Evolutionary conservation across 2,113 vertebrate species (phyloP).

Genomic region (Sisor rabdophorus): DNA sequence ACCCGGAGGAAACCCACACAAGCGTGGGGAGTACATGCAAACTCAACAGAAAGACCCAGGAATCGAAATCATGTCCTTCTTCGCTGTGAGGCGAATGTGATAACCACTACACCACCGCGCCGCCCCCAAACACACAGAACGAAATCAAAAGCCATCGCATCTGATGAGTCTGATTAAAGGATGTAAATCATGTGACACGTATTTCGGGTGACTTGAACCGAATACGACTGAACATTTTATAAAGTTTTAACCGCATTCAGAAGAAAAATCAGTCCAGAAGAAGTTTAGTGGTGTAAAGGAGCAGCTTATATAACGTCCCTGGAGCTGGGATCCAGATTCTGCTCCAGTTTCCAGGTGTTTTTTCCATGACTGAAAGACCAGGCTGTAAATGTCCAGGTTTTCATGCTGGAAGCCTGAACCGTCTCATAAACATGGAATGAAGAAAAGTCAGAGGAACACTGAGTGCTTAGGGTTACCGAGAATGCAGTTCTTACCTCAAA

Average conservation of each 20-base stretch:
- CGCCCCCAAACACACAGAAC: too few species aligned
- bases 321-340: background rate
- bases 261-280: background rate
- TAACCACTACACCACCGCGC: too few species aligned
- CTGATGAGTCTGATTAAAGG: background rate
- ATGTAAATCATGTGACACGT: background rate
- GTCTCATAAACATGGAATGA: background rate
- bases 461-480: background rate
- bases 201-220: background rate
- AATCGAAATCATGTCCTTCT: too few species aligned
- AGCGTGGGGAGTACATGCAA: too few species aligned
- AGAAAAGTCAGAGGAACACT: background rate
- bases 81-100: too few species aligned
- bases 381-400: background rate
- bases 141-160: too few species aligned
- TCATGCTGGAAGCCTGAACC: conserved; percentile 1
- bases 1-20: too few species aligned
- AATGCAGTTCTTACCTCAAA: conserved; percentile 81
- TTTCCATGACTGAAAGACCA: conserved; percentile 9
- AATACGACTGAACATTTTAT: background rate
- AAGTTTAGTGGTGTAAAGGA: background rate
- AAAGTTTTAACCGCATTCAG: background rate
- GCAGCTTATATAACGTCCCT: conserved; percentile 2
- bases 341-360: conserved; percentile 14
- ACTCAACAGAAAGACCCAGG: too few species aligned